Conservation (phyloP, 1,140 invertebrate species). For the Lepidotrigona ventralis region DNA sequence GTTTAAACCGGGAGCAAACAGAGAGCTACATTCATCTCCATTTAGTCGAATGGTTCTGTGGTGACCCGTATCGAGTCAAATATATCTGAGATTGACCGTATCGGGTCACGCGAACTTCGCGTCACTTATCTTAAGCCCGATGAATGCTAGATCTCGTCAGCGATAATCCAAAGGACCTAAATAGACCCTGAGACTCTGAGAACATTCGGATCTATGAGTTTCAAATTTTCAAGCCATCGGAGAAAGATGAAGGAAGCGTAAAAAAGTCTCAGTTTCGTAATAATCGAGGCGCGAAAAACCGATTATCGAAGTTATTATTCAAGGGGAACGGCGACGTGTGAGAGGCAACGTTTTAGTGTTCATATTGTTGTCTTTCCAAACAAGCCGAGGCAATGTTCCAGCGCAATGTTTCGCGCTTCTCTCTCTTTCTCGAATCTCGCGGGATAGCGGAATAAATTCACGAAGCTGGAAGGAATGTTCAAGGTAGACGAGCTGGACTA, state of each 20-base stretch:
- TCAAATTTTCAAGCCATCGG: neutral
- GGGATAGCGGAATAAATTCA: neutral
- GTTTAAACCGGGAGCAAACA: neutral
- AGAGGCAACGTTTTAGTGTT: constrained; percentile 1
- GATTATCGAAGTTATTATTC: neutral
- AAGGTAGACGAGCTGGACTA: neutral
- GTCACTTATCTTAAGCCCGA: neutral
- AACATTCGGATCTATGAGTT: neutral
- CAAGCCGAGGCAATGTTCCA: neutral
- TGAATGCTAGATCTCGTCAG: neutral
- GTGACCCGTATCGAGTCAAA: neutral
- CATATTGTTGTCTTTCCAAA: constrained; percentile 23
- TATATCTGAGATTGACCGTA: neutral
- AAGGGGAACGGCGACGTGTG: neutral
- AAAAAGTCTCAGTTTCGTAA: neutral
- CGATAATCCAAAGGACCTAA: neutral
- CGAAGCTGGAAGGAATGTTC: neutral
- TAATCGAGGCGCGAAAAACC: neutral
- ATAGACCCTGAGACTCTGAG: neutral
- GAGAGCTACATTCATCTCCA: neutral
- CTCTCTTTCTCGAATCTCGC: neutral
- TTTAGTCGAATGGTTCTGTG: neutral
- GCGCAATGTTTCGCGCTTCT: neutral
- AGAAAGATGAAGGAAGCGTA: neutral
- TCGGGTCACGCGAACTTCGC: neutral